Percentiles rank a stretch among this genome's conserved stretches.
Conservation (phyloP, 1,140 invertebrate species). For the Listronotus oregonensis region DNA sequence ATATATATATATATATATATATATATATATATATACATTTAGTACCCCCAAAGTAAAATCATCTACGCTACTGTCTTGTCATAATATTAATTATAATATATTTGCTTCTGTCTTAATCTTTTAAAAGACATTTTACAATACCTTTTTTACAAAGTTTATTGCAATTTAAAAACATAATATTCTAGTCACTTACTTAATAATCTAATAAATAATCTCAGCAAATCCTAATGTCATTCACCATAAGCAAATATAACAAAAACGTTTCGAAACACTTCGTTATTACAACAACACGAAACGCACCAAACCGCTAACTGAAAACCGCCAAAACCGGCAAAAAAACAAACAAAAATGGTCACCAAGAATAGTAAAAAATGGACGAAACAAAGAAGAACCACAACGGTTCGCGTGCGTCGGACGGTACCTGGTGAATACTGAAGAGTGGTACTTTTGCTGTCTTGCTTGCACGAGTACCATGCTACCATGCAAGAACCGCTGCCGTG, state of each 20-base stretch:
- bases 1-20: no score
- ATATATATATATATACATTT: no score
- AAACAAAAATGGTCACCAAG: slow-evolving; percentile 9
- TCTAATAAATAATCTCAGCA: neutral
- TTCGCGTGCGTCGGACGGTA: slow-evolving; percentile 5
- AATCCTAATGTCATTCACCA: slow-evolving; percentile 12
- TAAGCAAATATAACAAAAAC: slow-evolving; percentile 1
- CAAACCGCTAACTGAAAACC: slow-evolving; percentile 14
- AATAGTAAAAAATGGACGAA: slow-evolving; percentile 19
- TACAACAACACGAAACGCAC: slow-evolving; percentile 11
- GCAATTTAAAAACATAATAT: no score
- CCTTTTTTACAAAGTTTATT: no score
- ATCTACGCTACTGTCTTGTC: no score
- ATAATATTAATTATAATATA: no score
- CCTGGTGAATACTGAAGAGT: slow-evolving; percentile 20
- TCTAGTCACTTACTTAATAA: no score
- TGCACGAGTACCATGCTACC: slow-evolving; percentile 13
- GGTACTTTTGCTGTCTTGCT: slow-evolving; percentile 3
- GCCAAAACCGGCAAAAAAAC: slow-evolving; percentile 16
- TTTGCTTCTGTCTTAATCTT: no score
- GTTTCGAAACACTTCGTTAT: neutral
- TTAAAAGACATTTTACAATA: no score
- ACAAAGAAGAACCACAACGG: slow-evolving; percentile 19
- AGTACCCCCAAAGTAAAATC: no score
- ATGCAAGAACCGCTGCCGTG: slow-evolving; percentile 18